These are phyloP conservation scores for Eulacestoma nigropectus DNA, from an alignment of 2,113 vertebrate genomes.

Conservation along the genomic window DNA sequence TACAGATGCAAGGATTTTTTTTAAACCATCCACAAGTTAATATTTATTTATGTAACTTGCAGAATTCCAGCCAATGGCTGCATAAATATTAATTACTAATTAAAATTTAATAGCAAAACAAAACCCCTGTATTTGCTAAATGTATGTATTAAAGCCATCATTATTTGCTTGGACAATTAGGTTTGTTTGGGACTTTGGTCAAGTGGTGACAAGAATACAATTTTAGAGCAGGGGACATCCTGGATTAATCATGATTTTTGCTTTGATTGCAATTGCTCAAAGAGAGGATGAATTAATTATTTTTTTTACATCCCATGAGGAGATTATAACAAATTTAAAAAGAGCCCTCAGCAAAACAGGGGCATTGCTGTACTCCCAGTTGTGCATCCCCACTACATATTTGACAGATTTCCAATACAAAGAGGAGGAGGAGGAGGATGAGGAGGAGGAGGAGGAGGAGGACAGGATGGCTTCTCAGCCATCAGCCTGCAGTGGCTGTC, in stretches of 20 bases:
- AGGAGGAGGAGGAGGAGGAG: too few species aligned
- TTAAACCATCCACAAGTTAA: slow-evolving; percentile 35
- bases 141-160: neutral
- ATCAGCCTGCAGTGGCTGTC: neutral
- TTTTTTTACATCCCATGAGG: neutral
- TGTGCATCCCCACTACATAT: neutral
- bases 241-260: neutral
- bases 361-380: neutral
- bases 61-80: slow-evolving; percentile 45
- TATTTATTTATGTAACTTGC: slow-evolving; percentile 73
- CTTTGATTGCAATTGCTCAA: neutral
- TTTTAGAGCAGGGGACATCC: neutral
- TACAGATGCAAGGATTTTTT: neutral
- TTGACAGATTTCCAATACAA: neutral
- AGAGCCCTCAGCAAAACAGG: neutral
- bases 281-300: neutral
- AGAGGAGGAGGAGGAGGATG: neutral
- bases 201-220: neutral
- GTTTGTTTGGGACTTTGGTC: slow-evolving; percentile 4
- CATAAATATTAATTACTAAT: slow-evolving; percentile 75
- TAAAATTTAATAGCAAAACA: slow-evolving; percentile 66
- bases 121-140: slow-evolving; percentile 16
- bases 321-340: neutral
- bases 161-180: slow-evolving; percentile 18
- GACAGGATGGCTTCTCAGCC: neutral